phyloP scores from a whole-genome alignment of 2,113 vertebrate genomes.

The Muscicapa adusta region DNA sequence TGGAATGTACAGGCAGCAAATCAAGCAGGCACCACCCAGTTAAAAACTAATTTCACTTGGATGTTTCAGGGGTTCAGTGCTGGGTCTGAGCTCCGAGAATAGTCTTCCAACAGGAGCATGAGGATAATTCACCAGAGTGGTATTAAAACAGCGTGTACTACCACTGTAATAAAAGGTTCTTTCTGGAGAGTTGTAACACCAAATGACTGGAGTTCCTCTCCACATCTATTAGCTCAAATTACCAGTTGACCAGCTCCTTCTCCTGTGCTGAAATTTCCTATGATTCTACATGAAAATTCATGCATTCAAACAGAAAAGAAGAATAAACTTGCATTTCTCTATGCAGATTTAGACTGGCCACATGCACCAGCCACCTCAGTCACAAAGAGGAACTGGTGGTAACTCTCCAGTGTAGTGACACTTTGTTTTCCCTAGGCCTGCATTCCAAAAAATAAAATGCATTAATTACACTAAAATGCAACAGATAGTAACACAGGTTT shows the following conservation, averaged over 20 bases:
- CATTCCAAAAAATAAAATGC: neutral
- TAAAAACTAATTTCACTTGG: neutral
- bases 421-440: neutral
- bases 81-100: neutral
- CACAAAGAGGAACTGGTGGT: neutral
- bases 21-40: neutral
- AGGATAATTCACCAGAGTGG: neutral
- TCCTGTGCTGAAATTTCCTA: neutral
- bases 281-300: neutral
- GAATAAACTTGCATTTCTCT: neutral
- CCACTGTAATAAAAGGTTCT: neutral
- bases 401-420: neutral
- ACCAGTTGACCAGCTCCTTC: neutral
- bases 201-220: neutral
- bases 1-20: neutral
- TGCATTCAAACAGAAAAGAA: neutral
- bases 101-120: neutral
- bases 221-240: neutral
- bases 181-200: neutral
- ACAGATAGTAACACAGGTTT: neutral
- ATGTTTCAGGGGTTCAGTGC: neutral
- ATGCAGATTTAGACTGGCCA: neutral
- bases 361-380: neutral
- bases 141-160: neutral
- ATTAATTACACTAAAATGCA: neutral